Conservation (phyloP, 1,140 invertebrate genomes). For the Schlechtendalia chinensis region DNA sequence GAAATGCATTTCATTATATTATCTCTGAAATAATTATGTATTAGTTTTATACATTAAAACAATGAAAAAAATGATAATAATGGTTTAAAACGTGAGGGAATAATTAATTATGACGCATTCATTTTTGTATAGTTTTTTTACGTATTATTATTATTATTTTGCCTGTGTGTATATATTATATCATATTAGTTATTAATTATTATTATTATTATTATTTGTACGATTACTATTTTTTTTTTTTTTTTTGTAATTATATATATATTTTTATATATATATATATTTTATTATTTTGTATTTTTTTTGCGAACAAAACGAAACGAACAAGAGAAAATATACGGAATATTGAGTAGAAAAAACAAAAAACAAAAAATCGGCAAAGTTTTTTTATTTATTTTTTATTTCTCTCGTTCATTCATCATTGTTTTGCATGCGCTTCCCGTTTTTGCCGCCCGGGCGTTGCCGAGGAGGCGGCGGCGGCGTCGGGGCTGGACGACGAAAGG, state of each 20-base stretch:
- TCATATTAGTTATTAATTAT: conserved; percentile 21
- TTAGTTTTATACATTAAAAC: conserved; percentile 10
- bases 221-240: neutral
- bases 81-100: neutral
- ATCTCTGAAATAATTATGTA: conserved; percentile 16
- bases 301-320: conserved; percentile 5
- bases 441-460: too few species aligned
- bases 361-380: neutral
- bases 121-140: conserved; percentile 46
- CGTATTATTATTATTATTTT: conserved; percentile 35
- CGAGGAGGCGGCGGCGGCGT: too few species aligned
- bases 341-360: too few species aligned
- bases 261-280: too few species aligned
- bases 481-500: neutral
- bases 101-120: conserved; percentile 4
- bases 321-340: conserved; percentile 21
- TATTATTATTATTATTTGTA: conserved; percentile 29
- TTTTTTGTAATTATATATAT: neutral
- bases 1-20: neutral
- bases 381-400: conserved; percentile 19
- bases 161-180: conserved; percentile 17
- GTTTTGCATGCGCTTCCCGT: conserved; percentile 31
- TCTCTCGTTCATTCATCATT: too few species aligned
- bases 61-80: neutral
- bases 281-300: neutral